Evolutionary conservation across 2,113 vertebrate species (phyloP), one percentile per base, ranked within the genome.

Genomic region (Oplegnathus fasciatus): DNA sequence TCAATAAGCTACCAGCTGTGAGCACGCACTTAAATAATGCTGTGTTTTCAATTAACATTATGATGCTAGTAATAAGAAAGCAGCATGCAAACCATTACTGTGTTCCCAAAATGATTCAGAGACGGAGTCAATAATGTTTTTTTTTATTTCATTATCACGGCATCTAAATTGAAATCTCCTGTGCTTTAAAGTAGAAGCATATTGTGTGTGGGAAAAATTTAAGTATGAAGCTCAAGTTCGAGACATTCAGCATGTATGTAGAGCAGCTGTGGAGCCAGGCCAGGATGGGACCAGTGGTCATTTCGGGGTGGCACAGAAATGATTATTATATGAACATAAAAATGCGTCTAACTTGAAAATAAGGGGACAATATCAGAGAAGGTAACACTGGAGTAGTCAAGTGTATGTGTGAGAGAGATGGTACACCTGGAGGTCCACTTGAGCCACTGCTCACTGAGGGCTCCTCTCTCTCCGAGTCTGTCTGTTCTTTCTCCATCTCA

Each of bases 1-100:
- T 86, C 85, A 86, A 90, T 90, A 86, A 88, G 67, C 64, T 75
- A 26, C 87, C 78, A 89, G 88, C 93, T 88, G 88, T 78, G 90
- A 85, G 70, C 52, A 28, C 9, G 17, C 69, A 72, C 80, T 78
- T 83, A 84, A 91, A 83, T 72, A 88, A 88, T 46, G 77, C 61
- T 77, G 70, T 15, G 26, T 75, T 88, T 88, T 89, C 52, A 17
- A 83, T 86, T 83, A 78, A 78, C 75, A 83, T 82, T 70, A 74
- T 78, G 52, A 86, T 72, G 62, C 48, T 58, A 34, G 79, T 85
- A 87, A 88, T 74, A 87, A 80, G 69, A 88, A 90, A 89, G 80
- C 86, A 91, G 84, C 86, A 83, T 86, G 80, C 74, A 73, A 84
- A 88, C 80, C 76, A 88, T 91, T 90, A 89, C 69, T 7, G 30